phyloP scores from a whole-genome alignment of 2,888 invertebrate species.

The Molanna angustata region DNA sequence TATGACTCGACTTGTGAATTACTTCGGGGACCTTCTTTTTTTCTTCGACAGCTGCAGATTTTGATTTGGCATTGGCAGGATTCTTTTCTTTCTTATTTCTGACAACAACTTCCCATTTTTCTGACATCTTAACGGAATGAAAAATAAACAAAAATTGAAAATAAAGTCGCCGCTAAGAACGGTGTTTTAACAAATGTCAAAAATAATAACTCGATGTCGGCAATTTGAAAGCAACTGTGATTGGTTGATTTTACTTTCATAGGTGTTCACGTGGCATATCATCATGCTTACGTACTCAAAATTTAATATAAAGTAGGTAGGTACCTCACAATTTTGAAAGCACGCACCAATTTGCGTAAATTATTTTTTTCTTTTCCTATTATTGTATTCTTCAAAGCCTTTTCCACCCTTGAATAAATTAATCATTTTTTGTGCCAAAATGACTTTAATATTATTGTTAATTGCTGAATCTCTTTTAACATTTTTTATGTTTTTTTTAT shows the following conservation, averaged over 20 bases:
- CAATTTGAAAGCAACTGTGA: constrained; percentile 10
- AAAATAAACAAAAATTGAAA: constrained; percentile 9
- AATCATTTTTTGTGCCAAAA: no score
- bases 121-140: constrained; percentile 43
- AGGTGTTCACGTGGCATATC: constrained; percentile 17
- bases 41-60: constrained; percentile 53
- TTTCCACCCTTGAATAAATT: no score
- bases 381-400: no score
- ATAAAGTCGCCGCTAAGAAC: not conserved
- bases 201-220: not conserved
- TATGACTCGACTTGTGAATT: constrained; percentile 71
- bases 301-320: no score
- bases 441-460: no score
- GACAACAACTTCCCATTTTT: constrained; percentile 71
- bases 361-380: no score
- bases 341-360: no score
- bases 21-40: constrained; percentile 61
- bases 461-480: no score
- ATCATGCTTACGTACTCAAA: constrained; percentile 9
- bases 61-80: constrained; percentile 38
- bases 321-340: no score
- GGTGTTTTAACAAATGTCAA: constrained; percentile 18
- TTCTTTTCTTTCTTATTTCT: constrained; percentile 64
- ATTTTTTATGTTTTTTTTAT: no score
- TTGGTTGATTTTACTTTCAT: constrained; percentile 8